Evolutionary conservation across 2,888 invertebrate genomes (phyloP), one percentile per base, ranked within the genome.

Genomic region (Blastobasis lacticolella): DNA sequence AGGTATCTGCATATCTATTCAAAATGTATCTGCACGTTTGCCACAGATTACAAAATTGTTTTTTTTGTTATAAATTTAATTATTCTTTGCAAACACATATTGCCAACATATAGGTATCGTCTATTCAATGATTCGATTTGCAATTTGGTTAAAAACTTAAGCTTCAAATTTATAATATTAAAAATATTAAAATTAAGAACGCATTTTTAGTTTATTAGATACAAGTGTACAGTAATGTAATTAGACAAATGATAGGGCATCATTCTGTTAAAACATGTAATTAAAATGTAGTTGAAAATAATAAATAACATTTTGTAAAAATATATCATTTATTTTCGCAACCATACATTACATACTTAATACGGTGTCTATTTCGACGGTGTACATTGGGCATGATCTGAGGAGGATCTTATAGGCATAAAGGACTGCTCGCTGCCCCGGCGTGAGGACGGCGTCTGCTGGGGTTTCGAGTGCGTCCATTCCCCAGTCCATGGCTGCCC

Each of bases 191-290:
- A 57, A 57, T 61, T 61, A 61, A 61, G 55, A 54, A 57, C 58
- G 67, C 64, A 68, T 68, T 68, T 67, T 66, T 67, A 67, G 62
- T 67, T 63, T 41, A 57, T 60, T 46, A 51, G 62, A 57, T 46
- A 53, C 23, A 42, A 54, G 51, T 65, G 66, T 66, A 67, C 64
- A 62, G 60, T 58, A 62, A 44, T 62, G 59, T 62, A 57, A 62
- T 57, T 60, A 58, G 45, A 49, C 45, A 36, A 49, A 38, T 36
- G 51, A 51, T 47, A 57, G 61, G 58, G 59, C 54, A 63, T 63
- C 57, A 63, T 63, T 54, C 52, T 61, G 54, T 63, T 60, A 57
- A 23, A 62, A 57, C 57, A 59, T 67, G 63, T 65, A 66, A 64
- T 64, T 68, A 62, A 23, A 23, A 66, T 64, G 64, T 66, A 66